Percentiles rank a stretch among this genome's conserved stretches.
Conservation (phyloP, 2,113 vertebrate species). For the Papio anubis region DNA sequence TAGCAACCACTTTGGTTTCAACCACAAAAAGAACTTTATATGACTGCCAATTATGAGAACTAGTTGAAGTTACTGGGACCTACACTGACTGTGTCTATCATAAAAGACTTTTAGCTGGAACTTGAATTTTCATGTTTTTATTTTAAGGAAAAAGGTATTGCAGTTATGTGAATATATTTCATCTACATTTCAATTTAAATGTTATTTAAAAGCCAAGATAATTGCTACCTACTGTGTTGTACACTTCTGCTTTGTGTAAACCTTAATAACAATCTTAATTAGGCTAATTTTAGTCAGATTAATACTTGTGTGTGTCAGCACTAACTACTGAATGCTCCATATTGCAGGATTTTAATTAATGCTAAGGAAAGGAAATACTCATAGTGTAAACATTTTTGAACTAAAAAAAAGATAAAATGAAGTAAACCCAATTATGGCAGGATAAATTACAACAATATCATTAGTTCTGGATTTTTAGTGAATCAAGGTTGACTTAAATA, state of each 20-base stretch:
- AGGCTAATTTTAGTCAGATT: conserved; percentile 85
- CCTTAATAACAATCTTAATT: conserved; percentile 85
- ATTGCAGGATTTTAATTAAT: conserved; percentile 78
- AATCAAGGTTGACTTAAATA: conserved; percentile 19
- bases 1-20: background rate
- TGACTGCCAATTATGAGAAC: background rate
- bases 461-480: conserved; percentile 8
- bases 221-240: conserved; percentile 82
- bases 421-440: background rate
- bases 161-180: conserved; percentile 72
- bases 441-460: background rate
- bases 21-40: background rate
- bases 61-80: background rate
- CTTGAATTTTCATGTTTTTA: conserved; percentile 39
- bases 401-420: conserved; percentile 25
- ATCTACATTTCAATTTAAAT: conserved; percentile 79
- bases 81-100: background rate
- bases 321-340: conserved; percentile 76
- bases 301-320: conserved; percentile 82
- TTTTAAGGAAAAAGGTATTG: conserved; percentile 17
- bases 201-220: conserved; percentile 83
- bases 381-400: conserved; percentile 75
- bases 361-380: conserved; percentile 75
- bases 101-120: background rate
- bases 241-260: conserved; percentile 81